Evolutionary conservation across 2,888 invertebrate genomes (phyloP).

Genomic region (Alloscopus bannaensis): DNA sequence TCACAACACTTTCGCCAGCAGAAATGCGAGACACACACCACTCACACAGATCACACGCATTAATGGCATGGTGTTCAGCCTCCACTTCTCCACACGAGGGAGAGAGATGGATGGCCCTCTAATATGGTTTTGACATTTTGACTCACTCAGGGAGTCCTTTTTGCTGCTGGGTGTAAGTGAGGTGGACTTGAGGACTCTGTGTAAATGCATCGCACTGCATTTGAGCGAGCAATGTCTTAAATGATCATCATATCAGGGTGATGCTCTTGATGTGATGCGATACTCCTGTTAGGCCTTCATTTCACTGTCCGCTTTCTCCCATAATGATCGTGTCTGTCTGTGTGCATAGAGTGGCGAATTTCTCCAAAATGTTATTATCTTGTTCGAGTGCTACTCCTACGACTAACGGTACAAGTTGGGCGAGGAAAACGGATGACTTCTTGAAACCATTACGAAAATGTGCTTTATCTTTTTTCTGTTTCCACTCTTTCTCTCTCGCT

Average conservation of each 20-base stretch:
- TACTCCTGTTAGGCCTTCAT: not conserved
- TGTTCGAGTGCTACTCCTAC: not conserved
- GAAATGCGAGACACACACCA: too few species aligned
- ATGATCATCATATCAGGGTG: conserved; percentile 28
- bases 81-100: not conserved
- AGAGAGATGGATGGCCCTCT: conserved; percentile 46
- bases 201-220: conserved; percentile 13
- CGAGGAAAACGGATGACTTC: not conserved
- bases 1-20: too few species aligned
- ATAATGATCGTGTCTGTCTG: not conserved
- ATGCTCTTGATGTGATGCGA: conserved; percentile 18
- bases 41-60: too few species aligned
- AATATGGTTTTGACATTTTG: conserved; percentile 61
- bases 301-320: not conserved
- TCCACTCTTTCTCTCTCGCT: too few species aligned
- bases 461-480: conserved; percentile 25
- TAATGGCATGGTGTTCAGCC: not conserved
- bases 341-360: conserved; percentile 5
- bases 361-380: conserved; percentile 25
- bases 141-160: conserved; percentile 20
- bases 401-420: not conserved
- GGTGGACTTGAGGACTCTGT: not conserved
- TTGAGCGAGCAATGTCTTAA: conserved; percentile 5
- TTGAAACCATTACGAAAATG: conserved; percentile 12
- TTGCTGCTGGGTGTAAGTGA: not conserved